These are phyloP conservation scores for Musca vetustissima DNA, from an alignment of 1,140 invertebrate species.

Conservation along the genomic window DNA sequence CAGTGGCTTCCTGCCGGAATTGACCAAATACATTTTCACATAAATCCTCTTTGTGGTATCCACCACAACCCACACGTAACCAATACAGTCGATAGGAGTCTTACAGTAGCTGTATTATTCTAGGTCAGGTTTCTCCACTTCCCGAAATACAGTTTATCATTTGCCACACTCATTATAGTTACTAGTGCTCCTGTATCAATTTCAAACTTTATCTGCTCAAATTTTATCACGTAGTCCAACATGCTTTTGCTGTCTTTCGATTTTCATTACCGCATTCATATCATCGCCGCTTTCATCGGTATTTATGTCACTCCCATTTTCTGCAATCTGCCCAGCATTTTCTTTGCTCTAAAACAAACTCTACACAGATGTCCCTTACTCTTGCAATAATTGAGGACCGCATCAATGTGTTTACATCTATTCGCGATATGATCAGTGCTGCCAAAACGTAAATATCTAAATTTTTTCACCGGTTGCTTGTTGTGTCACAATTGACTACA, in stretches of 20 bases:
- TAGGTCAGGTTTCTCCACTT: neutral
- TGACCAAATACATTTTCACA: neutral
- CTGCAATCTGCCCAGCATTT: no score
- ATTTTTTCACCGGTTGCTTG: no score
- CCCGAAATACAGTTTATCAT: neutral
- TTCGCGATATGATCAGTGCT: neutral
- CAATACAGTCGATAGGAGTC: neutral
- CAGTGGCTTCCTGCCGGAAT: neutral
- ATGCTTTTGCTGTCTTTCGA: no score
- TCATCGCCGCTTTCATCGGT: neutral
- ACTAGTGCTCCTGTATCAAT: neutral
- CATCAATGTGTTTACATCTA: neutral
- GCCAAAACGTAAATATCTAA: slow-evolving; percentile 8
- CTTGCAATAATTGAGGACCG: slow-evolving; percentile 15
- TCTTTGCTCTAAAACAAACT: slow-evolving; percentile 16
- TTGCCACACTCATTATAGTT: neutral
- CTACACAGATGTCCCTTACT: slow-evolving; percentile 20
- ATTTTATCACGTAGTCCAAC: neutral
- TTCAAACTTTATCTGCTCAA: neutral
- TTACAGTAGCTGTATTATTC: slow-evolving; percentile 3
- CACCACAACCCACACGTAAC: neutral
- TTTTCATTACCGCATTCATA: no score
- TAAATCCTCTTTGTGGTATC: neutral
- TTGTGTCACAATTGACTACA: no score
- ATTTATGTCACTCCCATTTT: no score